Evolutionary conservation across 2,888 invertebrate genomes (phyloP).

Genomic region (Hydrotaea cyrtoneurina): DNA sequence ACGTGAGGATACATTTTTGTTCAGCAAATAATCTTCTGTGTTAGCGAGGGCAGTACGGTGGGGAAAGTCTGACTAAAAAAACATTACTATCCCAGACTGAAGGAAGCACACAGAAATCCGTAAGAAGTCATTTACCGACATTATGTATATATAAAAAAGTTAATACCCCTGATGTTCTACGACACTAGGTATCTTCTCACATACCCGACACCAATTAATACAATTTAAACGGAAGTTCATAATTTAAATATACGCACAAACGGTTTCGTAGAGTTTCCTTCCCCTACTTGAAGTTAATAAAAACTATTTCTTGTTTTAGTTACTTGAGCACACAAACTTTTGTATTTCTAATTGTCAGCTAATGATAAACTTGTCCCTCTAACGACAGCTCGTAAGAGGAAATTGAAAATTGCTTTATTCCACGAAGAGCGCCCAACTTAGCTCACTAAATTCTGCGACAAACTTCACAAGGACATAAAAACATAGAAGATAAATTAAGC

Average conservation of each 20-base stretch:
- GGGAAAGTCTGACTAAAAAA: too few species aligned
- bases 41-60: too few species aligned
- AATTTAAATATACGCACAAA: background rate
- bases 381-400: slow-evolving; percentile 45
- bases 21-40: too few species aligned
- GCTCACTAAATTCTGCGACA: background rate
- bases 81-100: too few species aligned
- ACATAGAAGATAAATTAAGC: slow-evolving; percentile 18
- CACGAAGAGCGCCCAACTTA: background rate
- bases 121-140: too few species aligned
- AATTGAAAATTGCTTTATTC: slow-evolving; percentile 49
- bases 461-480: slow-evolving; percentile 8
- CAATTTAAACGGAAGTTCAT: too few species aligned
- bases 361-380: slow-evolving; percentile 60
- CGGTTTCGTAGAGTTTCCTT: slow-evolving; percentile 9
- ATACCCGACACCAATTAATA: too few species aligned
- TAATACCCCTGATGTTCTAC: too few species aligned
- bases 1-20: too few species aligned
- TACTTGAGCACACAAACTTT: slow-evolving; percentile 43
- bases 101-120: too few species aligned
- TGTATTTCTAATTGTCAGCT: slow-evolving; percentile 64
- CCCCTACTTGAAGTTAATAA: background rate
- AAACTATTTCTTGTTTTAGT: slow-evolving; percentile 38
- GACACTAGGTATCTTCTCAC: too few species aligned
- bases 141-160: too few species aligned